A percentile compares a stretch with the other conserved stretches of the same genome.
Evolutionary conservation across 2,888 invertebrate species (phyloP).

Genomic region (Calephelis perditalis): DNA sequence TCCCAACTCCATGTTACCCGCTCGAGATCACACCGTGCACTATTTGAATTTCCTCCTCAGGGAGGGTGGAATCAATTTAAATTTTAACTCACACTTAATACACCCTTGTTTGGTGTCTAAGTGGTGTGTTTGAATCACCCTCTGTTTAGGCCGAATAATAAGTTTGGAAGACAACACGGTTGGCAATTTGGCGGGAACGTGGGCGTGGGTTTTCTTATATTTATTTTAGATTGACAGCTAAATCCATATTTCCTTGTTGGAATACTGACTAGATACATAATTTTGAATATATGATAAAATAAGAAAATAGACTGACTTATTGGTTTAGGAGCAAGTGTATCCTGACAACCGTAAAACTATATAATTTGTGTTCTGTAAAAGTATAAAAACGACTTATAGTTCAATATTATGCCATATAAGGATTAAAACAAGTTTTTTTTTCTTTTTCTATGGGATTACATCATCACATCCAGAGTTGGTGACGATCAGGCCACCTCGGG

Average conservation of each 20-base stretch:
- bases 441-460: too few relatives aligned
- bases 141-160: conserved; percentile 71
- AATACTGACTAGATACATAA: too few relatives aligned
- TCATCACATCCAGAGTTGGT: too few relatives aligned
- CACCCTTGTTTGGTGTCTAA: conserved; percentile 78
- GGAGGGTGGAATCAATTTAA: conserved; percentile 77
- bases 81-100: conserved; percentile 78
- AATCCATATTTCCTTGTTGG: background rate
- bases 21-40: conserved; percentile 72
- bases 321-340: too few relatives aligned
- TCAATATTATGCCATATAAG: too few relatives aligned
- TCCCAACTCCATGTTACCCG: conserved; percentile 67
- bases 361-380: too few relatives aligned
- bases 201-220: conserved; percentile 26
- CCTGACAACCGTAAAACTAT: too few relatives aligned
- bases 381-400: too few relatives aligned
- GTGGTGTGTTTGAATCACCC: conserved; percentile 76
- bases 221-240: conserved; percentile 25
- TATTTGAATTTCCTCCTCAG: conserved; percentile 70
- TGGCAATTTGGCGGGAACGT: conserved; percentile 42
- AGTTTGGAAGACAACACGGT: conserved; percentile 66
- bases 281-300: too few relatives aligned
- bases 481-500: too few relatives aligned
- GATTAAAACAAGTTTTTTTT: too few relatives aligned
- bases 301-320: too few relatives aligned